phyloP scores from a whole-genome alignment of 2,797 vertebrate species.

The Oreonectes daqikongensis region DNA sequence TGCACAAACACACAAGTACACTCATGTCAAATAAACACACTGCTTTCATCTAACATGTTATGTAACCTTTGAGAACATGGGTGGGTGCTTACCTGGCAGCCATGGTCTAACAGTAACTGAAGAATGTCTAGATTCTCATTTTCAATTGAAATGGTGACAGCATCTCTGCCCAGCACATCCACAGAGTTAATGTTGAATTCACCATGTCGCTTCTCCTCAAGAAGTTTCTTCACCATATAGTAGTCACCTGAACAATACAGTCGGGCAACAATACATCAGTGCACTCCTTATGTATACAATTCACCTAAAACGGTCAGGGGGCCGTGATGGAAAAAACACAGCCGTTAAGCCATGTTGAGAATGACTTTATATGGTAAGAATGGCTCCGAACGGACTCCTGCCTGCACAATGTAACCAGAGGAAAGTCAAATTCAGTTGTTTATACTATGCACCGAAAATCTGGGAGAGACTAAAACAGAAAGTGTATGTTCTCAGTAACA shows the following conservation, averaged over 20 bases:
- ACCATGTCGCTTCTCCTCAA: slow-evolving; percentile 90
- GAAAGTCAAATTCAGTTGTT: neutral
- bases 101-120: slow-evolving; percentile 93
- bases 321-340: slow-evolving; percentile 63
- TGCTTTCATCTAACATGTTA: neutral
- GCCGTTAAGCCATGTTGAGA: slow-evolving; percentile 62
- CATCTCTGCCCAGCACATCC: slow-evolving; percentile 93
- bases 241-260: slow-evolving; percentile 86
- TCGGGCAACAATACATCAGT: slow-evolving; percentile 9
- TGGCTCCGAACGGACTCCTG: slow-evolving; percentile 32
- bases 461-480: no score
- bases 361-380: slow-evolving; percentile 75
- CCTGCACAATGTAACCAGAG: slow-evolving; percentile 46
- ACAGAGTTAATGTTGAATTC: slow-evolving; percentile 97
- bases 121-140: slow-evolving; percentile 97
- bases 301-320: neutral
- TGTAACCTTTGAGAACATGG: neutral
- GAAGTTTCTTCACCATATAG: slow-evolving; percentile 99
- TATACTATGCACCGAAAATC: neutral
- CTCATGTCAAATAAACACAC: neutral
- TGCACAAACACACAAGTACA: slow-evolving; percentile 40
- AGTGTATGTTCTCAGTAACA: no score
- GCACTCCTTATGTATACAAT: neutral
- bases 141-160: slow-evolving; percentile 95
- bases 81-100: slow-evolving; percentile 86